Evolutionary conservation across 2,113 vertebrate species (phyloP), one percentile per base, ranked within the genome.

Genomic region (Chroicocephalus ridibundus): DNA sequence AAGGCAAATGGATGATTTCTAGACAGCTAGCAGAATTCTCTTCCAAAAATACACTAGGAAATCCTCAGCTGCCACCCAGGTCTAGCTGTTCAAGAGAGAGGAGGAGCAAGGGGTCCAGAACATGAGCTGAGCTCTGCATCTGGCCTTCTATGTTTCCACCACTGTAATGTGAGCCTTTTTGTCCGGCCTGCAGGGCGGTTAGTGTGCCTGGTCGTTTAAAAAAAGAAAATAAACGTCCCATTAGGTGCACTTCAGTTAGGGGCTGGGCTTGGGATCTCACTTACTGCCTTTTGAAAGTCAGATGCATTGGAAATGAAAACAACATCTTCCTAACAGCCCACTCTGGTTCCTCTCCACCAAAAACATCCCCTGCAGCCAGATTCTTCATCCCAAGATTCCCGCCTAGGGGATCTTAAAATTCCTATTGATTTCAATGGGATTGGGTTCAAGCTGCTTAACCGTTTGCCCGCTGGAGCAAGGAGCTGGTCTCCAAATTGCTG

Each of bases 21-120:
- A 88, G 80, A 83, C 85, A 86, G 90, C 76, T 44, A 62, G 40
- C 42, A 85, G 66, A n/a, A 10, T 46, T 88, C 54, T 95, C 7
- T 87, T 93, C 90, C 90, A 96, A 93, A 93, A 94, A 94, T 83
- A 90, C 40, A 10, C 49, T 9, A n/a, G 75, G 68, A 96, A 86
- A 77, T 64, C 29, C 8, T 94, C 60, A 85, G 92, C 64, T 97
- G 92, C 75, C 68, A 22, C 32, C 40, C 62, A 66, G 85, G 27
- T 52, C 90, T 93, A 76, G 74, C 54, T 65, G 49, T 49, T 85
- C 62, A 57, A 0, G 2, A 72, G 69, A 21, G 9, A 58, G 31
- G 55, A 66, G 27, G 15, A 94, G 51, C 47, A 91, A 84, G 51
- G 54, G 44, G 54, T 91, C 66, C 68, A 87, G 75, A 62, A 57